A percentile compares a stretch with the other conserved stretches of the same genome.
phyloP scores from a whole-genome alignment of 1,140 invertebrate genomes.

The Drosophila kanapiae region DNA sequence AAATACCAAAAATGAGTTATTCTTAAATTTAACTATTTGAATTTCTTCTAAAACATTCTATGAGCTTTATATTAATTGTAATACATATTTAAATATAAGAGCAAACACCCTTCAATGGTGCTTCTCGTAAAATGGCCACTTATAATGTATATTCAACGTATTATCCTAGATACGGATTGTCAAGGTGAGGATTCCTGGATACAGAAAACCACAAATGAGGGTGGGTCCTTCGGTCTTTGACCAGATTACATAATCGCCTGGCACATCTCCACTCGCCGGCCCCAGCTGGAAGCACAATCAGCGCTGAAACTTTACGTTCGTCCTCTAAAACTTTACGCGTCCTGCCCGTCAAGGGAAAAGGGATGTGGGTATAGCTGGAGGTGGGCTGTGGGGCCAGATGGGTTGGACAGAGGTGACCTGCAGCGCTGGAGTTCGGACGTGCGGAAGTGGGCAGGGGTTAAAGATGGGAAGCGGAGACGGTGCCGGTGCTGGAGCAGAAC shows the following conservation, averaged over 20 bases:
- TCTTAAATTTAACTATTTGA: not conserved
- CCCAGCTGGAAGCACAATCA: conserved; percentile 58
- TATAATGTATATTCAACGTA: conserved; percentile 1
- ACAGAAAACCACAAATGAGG: not conserved
- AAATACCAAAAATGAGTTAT: too few relatives aligned
- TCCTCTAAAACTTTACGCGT: conserved; percentile 78
- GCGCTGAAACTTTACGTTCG: conserved; percentile 72
- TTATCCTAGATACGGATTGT: conserved; percentile 12
- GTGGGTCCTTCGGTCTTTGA: conserved; percentile 23
- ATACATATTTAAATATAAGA: not conserved
- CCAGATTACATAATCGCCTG: conserved; percentile 56
- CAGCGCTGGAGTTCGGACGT: conserved; percentile 60
- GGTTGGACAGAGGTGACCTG: conserved; percentile 67
- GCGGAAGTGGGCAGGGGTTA: conserved; percentile 19
- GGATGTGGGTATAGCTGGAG: conserved; percentile 7
- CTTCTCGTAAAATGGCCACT: not conserved
- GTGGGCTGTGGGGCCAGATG: conserved; percentile 11
- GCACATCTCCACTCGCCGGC: conserved; percentile 19
- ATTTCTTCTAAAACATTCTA: not conserved
- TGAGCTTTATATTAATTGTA: not conserved
- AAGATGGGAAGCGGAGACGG: conserved; percentile 3
- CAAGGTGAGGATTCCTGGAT: conserved; percentile 11
- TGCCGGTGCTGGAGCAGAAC: conserved; percentile 19
- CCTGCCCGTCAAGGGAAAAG: conserved; percentile 29
- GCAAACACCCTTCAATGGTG: not conserved